These are phyloP conservation scores for Pseudoatta argentina DNA, from an alignment of 1,140 invertebrate species.

Conservation along the genomic window DNA sequence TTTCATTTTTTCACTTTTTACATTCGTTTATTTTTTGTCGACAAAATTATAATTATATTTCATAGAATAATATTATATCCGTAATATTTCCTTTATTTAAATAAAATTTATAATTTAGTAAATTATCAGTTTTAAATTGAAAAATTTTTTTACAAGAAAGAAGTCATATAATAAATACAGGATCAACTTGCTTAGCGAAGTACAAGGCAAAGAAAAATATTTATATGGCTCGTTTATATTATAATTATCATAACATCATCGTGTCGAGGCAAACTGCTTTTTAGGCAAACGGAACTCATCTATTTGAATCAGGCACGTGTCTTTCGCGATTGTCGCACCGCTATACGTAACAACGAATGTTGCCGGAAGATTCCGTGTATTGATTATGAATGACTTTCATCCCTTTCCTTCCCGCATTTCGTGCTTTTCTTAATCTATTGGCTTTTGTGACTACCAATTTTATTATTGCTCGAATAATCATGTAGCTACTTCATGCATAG, in stretches of 20 bases:
- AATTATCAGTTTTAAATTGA: neutral
- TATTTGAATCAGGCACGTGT: neutral
- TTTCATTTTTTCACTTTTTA: neutral
- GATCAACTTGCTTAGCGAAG: neutral
- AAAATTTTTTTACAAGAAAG: neutral
- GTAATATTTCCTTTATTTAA: neutral
- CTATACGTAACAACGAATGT: neutral
- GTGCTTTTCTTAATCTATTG: neutral
- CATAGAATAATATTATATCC: neutral
- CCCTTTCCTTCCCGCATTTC: neutral
- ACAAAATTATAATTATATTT: too few relatives aligned
- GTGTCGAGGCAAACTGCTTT: slow-evolving; percentile 67
- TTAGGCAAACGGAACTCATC: slow-evolving; percentile 12
- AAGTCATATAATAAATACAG: neutral
- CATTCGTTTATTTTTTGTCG: neutral
- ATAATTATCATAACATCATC: slow-evolving; percentile 37
- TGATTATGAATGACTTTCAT: slow-evolving; percentile 42
- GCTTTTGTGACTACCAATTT: neutral
- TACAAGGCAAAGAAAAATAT: neutral
- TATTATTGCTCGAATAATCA: neutral
- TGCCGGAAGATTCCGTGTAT: slow-evolving; percentile 40
- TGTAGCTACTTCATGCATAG: neutral
- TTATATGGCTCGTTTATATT: neutral
- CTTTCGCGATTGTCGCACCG: neutral
- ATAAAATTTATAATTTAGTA: neutral